phyloP scores from a whole-genome alignment of 2,797 vertebrate genomes.

The Acanthurus tractus region DNA sequence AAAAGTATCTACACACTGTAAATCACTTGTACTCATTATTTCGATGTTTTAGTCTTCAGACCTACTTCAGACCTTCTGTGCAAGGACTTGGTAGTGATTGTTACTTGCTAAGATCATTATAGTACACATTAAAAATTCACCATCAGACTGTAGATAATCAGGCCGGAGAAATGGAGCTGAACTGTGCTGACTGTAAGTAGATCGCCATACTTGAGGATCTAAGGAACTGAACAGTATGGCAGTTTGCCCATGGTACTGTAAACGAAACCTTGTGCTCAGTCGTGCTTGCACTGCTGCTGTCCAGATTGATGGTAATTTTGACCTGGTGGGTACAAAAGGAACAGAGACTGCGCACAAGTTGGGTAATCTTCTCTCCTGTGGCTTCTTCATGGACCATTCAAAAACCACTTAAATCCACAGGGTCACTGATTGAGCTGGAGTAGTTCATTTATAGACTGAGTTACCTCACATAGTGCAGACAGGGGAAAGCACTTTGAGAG shows the following conservation, averaged over 20 bases:
- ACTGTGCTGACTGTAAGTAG: constrained; percentile 48
- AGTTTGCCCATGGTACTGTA: constrained; percentile 59
- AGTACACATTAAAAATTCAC: neutral
- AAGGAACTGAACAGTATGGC: constrained; percentile 50
- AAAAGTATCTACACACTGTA: too few relatives aligned
- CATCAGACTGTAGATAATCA: neutral
- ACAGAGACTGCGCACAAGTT: constrained; percentile 35
- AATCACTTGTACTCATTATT: neutral
- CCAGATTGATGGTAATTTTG: constrained; percentile 75
- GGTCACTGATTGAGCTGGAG: constrained; percentile 40
- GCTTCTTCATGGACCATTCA: constrained; percentile 12
- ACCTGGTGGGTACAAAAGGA: constrained; percentile 35
- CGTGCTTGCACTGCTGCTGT: constrained; percentile 57
- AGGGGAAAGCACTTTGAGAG: neutral
- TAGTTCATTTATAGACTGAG: constrained; percentile 23
- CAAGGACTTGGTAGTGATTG: neutral
- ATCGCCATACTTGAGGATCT: constrained; percentile 19
- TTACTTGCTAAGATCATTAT: neutral
- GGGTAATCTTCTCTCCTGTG: constrained; percentile 44
- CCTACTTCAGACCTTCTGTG: neutral
- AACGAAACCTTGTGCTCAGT: constrained; percentile 73
- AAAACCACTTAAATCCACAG: constrained; percentile 36
- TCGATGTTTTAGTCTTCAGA: neutral
- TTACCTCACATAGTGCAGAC: constrained; percentile 4
- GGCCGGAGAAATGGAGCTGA: constrained; percentile 5